Conservation (phyloP, 35 echinoderm and acorn worm genomes). For the Amphiura filiformis region DNA sequence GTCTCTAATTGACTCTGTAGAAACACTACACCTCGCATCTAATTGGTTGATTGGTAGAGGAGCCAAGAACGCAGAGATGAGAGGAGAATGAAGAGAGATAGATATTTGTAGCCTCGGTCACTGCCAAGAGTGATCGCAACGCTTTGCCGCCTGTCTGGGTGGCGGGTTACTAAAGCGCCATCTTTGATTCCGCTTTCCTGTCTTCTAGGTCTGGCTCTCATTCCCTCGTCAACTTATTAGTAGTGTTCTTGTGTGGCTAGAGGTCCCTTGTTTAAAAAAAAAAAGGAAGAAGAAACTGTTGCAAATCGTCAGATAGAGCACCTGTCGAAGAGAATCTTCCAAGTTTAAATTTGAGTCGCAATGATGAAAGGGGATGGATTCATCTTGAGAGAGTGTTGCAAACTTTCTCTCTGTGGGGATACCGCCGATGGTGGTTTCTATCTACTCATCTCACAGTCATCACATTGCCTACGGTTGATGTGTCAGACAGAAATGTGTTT, state of each 20-base stretch:
- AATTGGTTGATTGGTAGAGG: neutral
- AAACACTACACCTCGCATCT: neutral
- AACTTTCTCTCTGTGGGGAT: no score
- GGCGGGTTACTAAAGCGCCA: constrained; percentile 23
- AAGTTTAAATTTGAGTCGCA: no score
- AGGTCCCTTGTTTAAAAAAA: no score
- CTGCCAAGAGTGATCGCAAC: neutral
- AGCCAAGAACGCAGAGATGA: neutral
- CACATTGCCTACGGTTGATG: no score
- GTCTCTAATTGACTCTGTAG: neutral
- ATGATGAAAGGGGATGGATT: no score
- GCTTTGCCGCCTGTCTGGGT: no score
- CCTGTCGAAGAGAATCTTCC: no score
- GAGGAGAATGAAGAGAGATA: neutral
- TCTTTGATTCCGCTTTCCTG: constrained; percentile 18
- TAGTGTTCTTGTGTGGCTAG: neutral
- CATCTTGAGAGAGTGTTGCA: no score
- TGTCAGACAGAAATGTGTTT: no score
- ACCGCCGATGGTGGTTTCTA: no score
- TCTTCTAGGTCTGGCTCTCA: no score
- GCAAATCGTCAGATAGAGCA: neutral
- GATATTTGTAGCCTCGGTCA: neutral
- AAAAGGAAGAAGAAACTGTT: neutral
- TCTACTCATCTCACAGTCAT: no score
- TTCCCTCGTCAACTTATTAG: neutral